phyloP scores from a whole-genome alignment of 2,113 vertebrate genomes.

The Salminus brasiliensis region DNA sequence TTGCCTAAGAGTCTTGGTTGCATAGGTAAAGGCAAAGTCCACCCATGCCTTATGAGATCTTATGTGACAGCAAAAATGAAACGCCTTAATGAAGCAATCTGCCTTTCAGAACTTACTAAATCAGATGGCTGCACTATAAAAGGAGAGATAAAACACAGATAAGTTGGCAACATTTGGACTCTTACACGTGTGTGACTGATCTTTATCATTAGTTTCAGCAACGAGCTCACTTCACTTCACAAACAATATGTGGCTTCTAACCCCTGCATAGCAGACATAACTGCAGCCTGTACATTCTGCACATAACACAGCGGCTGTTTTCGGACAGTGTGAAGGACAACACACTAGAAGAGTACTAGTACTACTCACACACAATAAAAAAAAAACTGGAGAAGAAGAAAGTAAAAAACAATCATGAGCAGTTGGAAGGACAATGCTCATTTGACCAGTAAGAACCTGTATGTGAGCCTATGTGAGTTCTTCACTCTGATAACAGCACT shows the following conservation, averaged over 20 bases:
- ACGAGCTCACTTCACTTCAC: constrained; percentile 23
- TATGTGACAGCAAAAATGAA: neutral
- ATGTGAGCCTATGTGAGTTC: too few relatives aligned
- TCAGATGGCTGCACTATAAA: neutral
- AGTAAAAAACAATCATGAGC: neutral
- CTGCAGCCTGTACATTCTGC: neutral
- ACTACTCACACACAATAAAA: neutral
- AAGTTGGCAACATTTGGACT: neutral
- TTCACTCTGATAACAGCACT: too few relatives aligned
- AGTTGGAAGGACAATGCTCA: too few relatives aligned
- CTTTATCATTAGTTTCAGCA: neutral
- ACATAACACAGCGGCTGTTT: neutral
- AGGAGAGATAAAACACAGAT: neutral
- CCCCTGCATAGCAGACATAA: constrained; percentile 63
- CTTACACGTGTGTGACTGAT: neutral
- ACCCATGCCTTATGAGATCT: neutral
- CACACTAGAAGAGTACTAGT: neutral
- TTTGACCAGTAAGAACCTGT: too few relatives aligned
- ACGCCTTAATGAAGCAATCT: neutral
- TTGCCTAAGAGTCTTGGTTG: too few relatives aligned
- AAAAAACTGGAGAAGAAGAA: neutral
- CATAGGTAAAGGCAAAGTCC: neutral
- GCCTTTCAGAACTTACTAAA: neutral
- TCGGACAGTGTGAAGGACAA: neutral
- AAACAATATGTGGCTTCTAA: constrained; percentile 53